A percentile compares a stretch with the other conserved stretches of the same genome.
Evolutionary conservation across 2,888 invertebrate species (phyloP).

Genomic region (Brassicogethes aeneus): DNA sequence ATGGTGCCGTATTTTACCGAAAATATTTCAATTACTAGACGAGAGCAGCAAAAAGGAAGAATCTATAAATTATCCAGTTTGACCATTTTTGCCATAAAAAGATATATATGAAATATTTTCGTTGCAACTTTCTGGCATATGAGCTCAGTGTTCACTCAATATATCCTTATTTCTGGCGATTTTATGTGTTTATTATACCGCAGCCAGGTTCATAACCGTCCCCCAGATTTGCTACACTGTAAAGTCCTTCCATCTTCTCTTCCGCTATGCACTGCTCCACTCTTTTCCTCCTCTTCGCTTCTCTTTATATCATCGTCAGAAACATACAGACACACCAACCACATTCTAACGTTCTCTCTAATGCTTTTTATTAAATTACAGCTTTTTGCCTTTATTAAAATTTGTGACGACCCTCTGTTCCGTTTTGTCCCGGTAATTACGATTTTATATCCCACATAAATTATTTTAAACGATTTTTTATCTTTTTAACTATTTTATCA

Average conservation of each 20-base stretch:
- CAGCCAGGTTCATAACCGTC: conserved; percentile 40
- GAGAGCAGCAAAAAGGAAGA: conserved; percentile 24
- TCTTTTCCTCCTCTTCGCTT: background rate
- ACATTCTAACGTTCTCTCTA: background rate
- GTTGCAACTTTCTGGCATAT: conserved; percentile 34
- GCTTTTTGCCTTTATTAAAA: conserved; percentile 18
- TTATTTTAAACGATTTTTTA: too few relatives aligned
- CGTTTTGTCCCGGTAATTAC: background rate
- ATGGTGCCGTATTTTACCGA: conserved; percentile 34
- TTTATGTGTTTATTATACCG: conserved; percentile 45
- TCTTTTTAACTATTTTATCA: too few relatives aligned
- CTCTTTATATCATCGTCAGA: background rate
- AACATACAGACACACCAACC: background rate
- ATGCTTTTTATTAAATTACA: conserved; percentile 24
- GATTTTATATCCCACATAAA: background rate
- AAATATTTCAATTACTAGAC: conserved; percentile 41
- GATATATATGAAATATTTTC: conserved; percentile 41
- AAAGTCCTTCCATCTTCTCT: conserved; percentile 34
- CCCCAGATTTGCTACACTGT: conserved; percentile 37
- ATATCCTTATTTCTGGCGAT: conserved; percentile 44
- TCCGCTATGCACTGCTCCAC: conserved; percentile 21
- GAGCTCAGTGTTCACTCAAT: conserved; percentile 39
- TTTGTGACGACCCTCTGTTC: conserved; percentile 7
- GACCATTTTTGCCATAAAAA: conserved; percentile 37
- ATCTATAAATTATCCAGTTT: conserved; percentile 35